Conservation (phyloP, 2,113 vertebrate species). For the Ptilonorhynchus violaceus region DNA sequence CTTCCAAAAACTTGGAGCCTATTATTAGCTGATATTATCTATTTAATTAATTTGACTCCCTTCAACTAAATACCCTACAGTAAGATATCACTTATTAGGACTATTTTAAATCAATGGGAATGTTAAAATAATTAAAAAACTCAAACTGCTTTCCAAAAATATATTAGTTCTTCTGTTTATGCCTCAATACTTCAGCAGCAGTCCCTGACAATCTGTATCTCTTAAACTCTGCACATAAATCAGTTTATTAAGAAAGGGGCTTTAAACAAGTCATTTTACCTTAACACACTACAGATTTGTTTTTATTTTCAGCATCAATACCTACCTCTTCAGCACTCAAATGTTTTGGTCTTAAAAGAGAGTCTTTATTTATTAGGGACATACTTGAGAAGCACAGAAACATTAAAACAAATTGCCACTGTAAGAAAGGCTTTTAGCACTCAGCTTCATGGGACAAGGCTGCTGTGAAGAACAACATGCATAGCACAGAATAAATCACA, state of each 20-base stretch:
- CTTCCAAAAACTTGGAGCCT: background rate
- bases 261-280: background rate
- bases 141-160: background rate
- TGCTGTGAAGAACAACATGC: background rate
- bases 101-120: background rate
- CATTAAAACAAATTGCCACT: constrained; percentile 1
- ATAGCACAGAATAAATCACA: constrained; percentile 15
- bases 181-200: background rate
- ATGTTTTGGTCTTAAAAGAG: constrained; percentile 19
- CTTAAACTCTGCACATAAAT: background rate
- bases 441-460: background rate
- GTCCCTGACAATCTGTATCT: background rate
- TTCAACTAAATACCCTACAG: background rate
- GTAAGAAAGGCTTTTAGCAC: constrained; percentile 23
- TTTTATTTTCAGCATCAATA: constrained; percentile 1
- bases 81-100: background rate
- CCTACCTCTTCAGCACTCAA: constrained; percentile 60
- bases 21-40: background rate
- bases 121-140: background rate
- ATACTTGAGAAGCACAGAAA: background rate
- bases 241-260: background rate
- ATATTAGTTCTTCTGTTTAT: background rate
- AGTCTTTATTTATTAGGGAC: background rate
- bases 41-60: background rate
- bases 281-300: background rate